These are phyloP conservation scores for Acanthaster planci DNA, from an alignment of 35 echinoderm and acorn worm species.

Conservation along the genomic window DNA sequence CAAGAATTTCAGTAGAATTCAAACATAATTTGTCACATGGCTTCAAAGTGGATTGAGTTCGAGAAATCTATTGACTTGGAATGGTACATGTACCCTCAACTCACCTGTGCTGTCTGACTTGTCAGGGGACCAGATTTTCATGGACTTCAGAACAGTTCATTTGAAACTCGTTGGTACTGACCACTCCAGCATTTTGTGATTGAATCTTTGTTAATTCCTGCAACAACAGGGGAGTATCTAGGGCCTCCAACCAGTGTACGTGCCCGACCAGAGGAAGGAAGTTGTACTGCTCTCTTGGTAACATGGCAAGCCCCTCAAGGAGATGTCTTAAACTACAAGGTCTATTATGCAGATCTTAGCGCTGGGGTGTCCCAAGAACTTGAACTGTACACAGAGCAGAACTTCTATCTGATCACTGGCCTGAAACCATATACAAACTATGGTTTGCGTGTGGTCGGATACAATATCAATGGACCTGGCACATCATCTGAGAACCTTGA, in stretches of 20 bases:
- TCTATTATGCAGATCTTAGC: conserved; percentile 38
- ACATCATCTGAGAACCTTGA: conserved; percentile 38
- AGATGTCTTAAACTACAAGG: conserved; percentile 2
- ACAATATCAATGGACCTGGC: conserved; percentile 58
- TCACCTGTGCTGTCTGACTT: too few species aligned
- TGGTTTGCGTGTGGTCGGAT: conserved; percentile 51
- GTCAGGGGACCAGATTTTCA: too few species aligned
- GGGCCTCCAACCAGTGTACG: neutral
- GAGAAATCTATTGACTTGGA: too few species aligned
- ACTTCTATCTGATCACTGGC: conserved; percentile 20
- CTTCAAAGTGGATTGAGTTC: too few species aligned
- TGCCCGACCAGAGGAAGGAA: neutral
- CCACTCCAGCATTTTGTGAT: too few species aligned
- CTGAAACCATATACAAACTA: conserved; percentile 56
- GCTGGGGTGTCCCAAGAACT: conserved; percentile 17
- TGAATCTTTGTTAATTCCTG: too few species aligned
- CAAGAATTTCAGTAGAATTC: too few species aligned
- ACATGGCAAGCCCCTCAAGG: neutral
- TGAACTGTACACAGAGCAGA: neutral
- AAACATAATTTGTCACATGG: too few species aligned
- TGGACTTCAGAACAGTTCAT: too few species aligned
- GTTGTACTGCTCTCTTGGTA: neutral
- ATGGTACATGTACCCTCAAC: too few species aligned
- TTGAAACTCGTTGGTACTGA: too few species aligned
- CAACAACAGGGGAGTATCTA: neutral